Evolutionary conservation across 2,888 invertebrate species (phyloP).

Genomic region (Lasioglossum morio): DNA sequence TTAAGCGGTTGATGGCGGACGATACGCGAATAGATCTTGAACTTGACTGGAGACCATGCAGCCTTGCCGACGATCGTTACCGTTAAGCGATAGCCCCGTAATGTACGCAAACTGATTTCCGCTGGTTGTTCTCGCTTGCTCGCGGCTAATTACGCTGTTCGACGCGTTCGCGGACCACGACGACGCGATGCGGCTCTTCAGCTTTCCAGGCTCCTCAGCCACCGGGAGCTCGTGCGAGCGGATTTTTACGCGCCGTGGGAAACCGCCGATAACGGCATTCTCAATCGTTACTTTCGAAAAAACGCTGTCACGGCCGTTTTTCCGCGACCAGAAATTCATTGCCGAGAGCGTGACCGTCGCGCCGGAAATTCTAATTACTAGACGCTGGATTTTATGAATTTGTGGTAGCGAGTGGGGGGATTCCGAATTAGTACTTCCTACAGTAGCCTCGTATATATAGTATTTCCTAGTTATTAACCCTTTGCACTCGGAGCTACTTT

Average conservation of each 20-base stretch:
- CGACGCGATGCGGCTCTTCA: not conserved
- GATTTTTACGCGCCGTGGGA: conserved; percentile 48
- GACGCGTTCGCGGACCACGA: conserved; percentile 2
- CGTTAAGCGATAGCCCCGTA: conserved; percentile 66
- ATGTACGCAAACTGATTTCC: conserved; percentile 51
- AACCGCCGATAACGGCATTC: conserved; percentile 46
- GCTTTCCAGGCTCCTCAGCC: not conserved
- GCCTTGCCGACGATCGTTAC: conserved; percentile 67
- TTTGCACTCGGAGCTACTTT: no score
- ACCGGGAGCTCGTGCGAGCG: not conserved
- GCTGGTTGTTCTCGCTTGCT: conserved; percentile 24
- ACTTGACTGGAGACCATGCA: conserved; percentile 60
- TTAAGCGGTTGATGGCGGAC: not conserved
- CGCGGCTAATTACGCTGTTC: conserved; percentile 54
- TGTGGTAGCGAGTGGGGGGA: not conserved
- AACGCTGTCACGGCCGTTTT: not conserved
- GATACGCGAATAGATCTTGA: conserved; percentile 58
- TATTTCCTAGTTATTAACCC: no score
- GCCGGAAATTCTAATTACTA: not conserved
- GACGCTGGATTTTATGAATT: not conserved
- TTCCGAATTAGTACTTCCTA: no score
- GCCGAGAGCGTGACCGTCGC: not conserved
- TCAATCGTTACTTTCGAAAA: conserved; percentile 34
- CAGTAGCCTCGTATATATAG: no score
- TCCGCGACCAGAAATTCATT: not conserved